These are phyloP conservation scores for Phyto melanocephala DNA, from an alignment of 2,888 invertebrate species.

Conservation along the genomic window DNA sequence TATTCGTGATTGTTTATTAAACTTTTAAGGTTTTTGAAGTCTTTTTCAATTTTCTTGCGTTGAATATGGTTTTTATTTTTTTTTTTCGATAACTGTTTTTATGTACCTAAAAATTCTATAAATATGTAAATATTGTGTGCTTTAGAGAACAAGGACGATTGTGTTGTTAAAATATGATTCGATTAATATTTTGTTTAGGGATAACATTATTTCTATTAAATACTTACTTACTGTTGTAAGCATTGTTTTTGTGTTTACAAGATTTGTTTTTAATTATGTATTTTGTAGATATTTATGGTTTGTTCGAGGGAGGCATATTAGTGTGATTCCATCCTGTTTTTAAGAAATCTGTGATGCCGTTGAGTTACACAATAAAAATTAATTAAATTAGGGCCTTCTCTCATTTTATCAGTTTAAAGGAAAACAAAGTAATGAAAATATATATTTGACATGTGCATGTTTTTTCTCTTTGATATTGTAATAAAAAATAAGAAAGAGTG, in stretches of 20 bases:
- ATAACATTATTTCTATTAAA: conserved; percentile 45
- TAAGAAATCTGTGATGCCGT: no score
- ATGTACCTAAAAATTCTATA: conserved; percentile 28
- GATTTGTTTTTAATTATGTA: conserved; percentile 34
- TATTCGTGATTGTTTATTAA: not conserved
- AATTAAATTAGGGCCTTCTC: no score
- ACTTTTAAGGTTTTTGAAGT: conserved; percentile 24
- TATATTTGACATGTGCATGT: no score
- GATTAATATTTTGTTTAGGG: conserved; percentile 43
- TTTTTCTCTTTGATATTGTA: no score
- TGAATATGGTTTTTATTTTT: not conserved
- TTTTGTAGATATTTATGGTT: not conserved
- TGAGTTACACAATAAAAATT: no score
- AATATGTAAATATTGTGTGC: conserved; percentile 46
- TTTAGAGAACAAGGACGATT: conserved; percentile 6
- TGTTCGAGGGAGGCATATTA: no score
- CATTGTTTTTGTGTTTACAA: not conserved
- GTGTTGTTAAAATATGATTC: conserved; percentile 21
- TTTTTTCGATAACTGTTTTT: not conserved
- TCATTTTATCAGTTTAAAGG: no score
- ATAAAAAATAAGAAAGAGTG: no score
- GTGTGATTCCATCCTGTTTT: no score
- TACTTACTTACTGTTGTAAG: not conserved
- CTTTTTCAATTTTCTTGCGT: conserved; percentile 13
- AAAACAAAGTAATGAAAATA: no score